phyloP scores from a whole-genome alignment of 2,797 vertebrate species.

The Urosaurus nigricauda region DNA sequence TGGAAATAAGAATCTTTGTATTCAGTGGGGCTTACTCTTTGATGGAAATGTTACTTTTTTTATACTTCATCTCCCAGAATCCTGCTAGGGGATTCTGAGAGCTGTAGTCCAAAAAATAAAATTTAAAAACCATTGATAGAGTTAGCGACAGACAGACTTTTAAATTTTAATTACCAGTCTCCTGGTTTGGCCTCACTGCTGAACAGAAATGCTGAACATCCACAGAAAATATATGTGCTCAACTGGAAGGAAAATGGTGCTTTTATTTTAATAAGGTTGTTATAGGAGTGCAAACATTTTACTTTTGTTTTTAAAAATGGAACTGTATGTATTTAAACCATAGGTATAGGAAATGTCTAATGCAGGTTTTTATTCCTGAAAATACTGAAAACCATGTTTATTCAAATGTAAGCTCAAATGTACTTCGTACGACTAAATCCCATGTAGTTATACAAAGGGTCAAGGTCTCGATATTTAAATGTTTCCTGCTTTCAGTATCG shows the following conservation, averaged over 20 bases:
- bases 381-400: background rate
- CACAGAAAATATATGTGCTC: slow-evolving; percentile 55
- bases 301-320: slow-evolving; percentile 31
- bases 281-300: slow-evolving; percentile 29
- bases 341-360: background rate
- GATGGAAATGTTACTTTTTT: too few relatives aligned
- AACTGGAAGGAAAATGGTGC: slow-evolving; percentile 38
- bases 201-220: slow-evolving; percentile 52
- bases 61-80: too few relatives aligned
- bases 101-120: too few relatives aligned
- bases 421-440: background rate
- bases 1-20: background rate
- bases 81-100: too few relatives aligned
- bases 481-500: background rate
- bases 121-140: background rate
- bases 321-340: background rate
- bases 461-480: slow-evolving; percentile 24
- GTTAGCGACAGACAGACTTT: slow-evolving; percentile 4
- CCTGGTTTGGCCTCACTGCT: slow-evolving; percentile 65
- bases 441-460: background rate
- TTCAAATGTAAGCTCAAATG: background rate
- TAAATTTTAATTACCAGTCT: slow-evolving; percentile 61
- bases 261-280: slow-evolving; percentile 45
- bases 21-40: background rate
- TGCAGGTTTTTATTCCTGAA: background rate